Evolutionary conservation across 2,797 vertebrate genomes (phyloP), one percentile per base, ranked within the genome.

Genomic region (Karalla daura): DNA sequence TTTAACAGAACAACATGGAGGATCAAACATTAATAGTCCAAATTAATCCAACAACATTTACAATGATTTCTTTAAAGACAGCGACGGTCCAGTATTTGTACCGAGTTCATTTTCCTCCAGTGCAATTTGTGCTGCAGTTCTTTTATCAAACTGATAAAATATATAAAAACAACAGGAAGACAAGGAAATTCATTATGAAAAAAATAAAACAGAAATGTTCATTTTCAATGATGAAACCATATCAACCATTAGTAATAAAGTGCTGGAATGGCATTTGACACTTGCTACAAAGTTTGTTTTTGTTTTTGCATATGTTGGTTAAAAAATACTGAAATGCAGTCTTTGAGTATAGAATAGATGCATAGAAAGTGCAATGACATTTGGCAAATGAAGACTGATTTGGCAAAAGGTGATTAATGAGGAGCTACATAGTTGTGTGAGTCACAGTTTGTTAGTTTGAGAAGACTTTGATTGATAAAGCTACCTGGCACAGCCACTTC

Each of bases 301-400:
- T 86, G 84, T 32, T 56, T 69, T 86, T 86, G 78, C 75, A 83
- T 81, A 78, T 67, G 33, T 63, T 20, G 54, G 11, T 52, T 33
- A 39, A 43, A 4, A 33, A 20, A 13, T 17, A 7, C 59, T n/a
- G 10, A 41, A 58, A 28, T 30, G 25, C 28, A 30, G 58, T 61
- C 24, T 54, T 35, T 24, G 6, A 18, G 18, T 23, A 6, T 21
- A 33, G 8, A 44, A 56, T 0, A 14, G 39, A 75, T 86, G 76
- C 74, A 76, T 77, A 70, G 50, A 12, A 67, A 65, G 10, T 44
- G 46, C 13, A 30, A 51, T 27, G 5, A 28, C 4, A 51, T 63
- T 81, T 78, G 70, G 70, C 76, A 78, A 63, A 56, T 30, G 27
- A 55, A 30, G 30, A 59, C 62, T 2, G 5, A 50, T 78, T 85